Percentiles rank a stretch among this genome's conserved stretches.
These are phyloP conservation scores for Castor canadensis DNA, from an alignment of 2,113 vertebrate species.

Conservation along the genomic window DNA sequence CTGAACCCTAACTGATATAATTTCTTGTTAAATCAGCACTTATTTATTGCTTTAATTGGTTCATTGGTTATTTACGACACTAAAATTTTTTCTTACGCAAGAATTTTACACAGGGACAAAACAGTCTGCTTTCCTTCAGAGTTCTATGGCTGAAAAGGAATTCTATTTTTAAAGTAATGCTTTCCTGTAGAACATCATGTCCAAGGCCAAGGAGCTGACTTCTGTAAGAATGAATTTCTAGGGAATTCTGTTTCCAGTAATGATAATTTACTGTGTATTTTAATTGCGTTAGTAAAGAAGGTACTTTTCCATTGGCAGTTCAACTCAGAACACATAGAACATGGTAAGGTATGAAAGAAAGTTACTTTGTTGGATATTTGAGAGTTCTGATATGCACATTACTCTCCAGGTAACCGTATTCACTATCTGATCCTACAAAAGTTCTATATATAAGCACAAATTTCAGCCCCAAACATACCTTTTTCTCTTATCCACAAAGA, in stretches of 20 bases:
- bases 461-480: not conserved
- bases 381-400: not conserved
- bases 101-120: constrained; percentile 14
- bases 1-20: not conserved
- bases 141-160: constrained; percentile 28
- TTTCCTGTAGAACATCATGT: not conserved
- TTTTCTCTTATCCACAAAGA: not conserved
- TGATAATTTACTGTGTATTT: not conserved
- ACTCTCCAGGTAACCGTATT: not conserved
- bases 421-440: not conserved
- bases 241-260: not conserved
- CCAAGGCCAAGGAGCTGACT: not conserved
- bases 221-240: not conserved
- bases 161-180: constrained; percentile 26
- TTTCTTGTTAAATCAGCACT: not conserved
- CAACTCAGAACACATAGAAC: not conserved
- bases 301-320: not conserved
- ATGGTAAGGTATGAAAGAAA: not conserved
- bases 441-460: not conserved
- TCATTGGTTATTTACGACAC: constrained; percentile 35
- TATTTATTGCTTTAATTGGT: constrained; percentile 1
- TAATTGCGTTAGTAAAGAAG: constrained; percentile 36
- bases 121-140: not conserved
- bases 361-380: not conserved
- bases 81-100: not conserved